Base-by-base conservation (phyloP, 2,113 vertebrate species). In the Aptenodytes forsteri region DNA sequence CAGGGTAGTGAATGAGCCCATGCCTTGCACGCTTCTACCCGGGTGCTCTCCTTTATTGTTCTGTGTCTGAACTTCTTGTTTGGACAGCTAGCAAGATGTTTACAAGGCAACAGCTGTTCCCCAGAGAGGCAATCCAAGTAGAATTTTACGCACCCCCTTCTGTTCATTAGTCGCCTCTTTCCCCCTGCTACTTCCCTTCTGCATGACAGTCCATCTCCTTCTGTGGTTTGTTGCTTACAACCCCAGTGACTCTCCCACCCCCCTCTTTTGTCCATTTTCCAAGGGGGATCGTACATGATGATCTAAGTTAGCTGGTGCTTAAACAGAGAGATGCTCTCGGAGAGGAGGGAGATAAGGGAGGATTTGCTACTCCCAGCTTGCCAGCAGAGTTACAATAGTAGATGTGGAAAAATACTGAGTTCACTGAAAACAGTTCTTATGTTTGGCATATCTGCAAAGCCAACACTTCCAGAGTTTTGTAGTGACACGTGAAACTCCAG, bases 81-180 rank as follows among this genome's bases (percentile, higher is more conserved):
- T 97, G 97, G 96, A 97, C 90, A 95, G 96, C 93, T 96, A 96
- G 91, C 89, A 94, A 97, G 96, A 96, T 96, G 95, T 97, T 98
- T 98, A 97, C 91, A 97, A 91, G 96, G 95, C 93, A 95, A 96
- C 97, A 98, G 96, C 96, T 97, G 95, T 92, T 97, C 97, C 96
- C 93, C 78, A 96, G 96, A 93, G 96, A 97, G 83, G 83, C 93
- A 93, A 58, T 97, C 97, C 96, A 96, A 98, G 92, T 47, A 97
- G 95, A 95, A 94, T 97, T 97, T 96, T 88, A 95, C 4, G 42
- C 75, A 97, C 83, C 94, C 96, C 81, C 77, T 96, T 94, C 94
- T 97, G 93, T 90, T 97, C 93, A 91, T 98, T 97, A 97, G 96
- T 95, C 38, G 50, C 86, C 87, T 98, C 92, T 85, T 94, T 95